Evolutionary conservation across 2,113 vertebrate genomes (phyloP).

Genomic region (Scomber colias): DNA sequence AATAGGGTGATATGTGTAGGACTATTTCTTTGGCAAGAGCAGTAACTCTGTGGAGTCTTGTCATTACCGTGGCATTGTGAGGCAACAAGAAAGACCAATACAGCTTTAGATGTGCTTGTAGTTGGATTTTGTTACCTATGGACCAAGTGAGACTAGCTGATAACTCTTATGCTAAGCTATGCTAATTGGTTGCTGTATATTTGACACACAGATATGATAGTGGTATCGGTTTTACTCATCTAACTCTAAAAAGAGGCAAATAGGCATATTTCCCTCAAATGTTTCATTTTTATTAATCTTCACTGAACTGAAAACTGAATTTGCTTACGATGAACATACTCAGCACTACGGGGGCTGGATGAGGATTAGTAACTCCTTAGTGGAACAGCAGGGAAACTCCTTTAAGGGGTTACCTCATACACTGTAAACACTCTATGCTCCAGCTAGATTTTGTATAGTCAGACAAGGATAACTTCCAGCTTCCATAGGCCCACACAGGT

Average conservation of each 20-base stretch:
- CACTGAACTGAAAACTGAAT: not conserved
- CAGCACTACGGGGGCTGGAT: not conserved
- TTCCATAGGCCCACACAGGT: slow-evolving; percentile 25
- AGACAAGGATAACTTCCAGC: slow-evolving; percentile 32
- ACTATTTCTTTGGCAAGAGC: not conserved
- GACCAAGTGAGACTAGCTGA: too few species aligned
- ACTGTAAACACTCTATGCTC: slow-evolving; percentile 33
- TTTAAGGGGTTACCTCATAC: slow-evolving; percentile 18
- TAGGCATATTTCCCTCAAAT: not conserved
- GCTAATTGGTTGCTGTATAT: not conserved
- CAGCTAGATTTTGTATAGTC: slow-evolving; percentile 33
- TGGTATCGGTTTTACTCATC: not conserved
- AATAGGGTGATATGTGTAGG: not conserved
- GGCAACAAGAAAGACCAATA: too few species aligned
- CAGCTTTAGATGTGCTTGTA: not conserved
- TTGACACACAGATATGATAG: not conserved
- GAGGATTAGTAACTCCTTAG: slow-evolving; percentile 23
- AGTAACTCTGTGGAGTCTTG: not conserved
- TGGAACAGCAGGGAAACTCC: slow-evolving; percentile 12
- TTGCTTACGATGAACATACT: not conserved
- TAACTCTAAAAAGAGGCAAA: not conserved
- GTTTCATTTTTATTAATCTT: not conserved
- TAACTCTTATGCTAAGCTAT: too few species aligned
- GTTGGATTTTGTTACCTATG: too few species aligned
- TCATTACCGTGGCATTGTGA: too few species aligned